Evolutionary conservation across 2,113 vertebrate species (phyloP), one percentile per base, ranked within the genome.

Genomic region (Calonectris borealis): DNA sequence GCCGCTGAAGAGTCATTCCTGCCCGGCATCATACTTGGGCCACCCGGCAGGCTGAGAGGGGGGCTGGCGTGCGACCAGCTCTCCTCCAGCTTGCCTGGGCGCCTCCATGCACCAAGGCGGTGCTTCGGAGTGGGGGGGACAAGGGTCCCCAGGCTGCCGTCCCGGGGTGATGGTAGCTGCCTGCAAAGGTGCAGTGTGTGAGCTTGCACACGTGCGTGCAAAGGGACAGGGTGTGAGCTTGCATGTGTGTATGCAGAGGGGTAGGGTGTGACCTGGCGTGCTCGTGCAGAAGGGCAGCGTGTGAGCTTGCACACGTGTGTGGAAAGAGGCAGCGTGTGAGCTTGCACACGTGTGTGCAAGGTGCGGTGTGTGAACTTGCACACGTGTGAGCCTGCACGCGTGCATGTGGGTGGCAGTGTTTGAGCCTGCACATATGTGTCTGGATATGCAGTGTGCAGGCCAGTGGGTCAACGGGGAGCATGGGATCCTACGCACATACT

Each of bases 71-170:
- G 46, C 1, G 15, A 34, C 38, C 19, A 5, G 27, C 40, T 34
- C 21, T 54, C 38, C 19, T 27, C 14, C 62, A 38, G 31, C 31
- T 44, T 26, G 1, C 72, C 58, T 7, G 52, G 34, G 19, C 20
- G 34, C 6, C 21, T 32, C n/a, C 3, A 1, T 9, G 13, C 27
- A 26, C 27, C 48, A 1, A 4, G 6, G 20, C 0, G 0, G 10
- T 25, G 18, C n/a, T 42, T 46, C 1, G 4, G 34, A 31, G 9
- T 42, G 44, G 4, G 1, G 16, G 22, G 19, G 7, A 61, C 7
- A 51, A 25, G 4, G 20, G 26, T 17, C 44, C 11, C 9, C 0
- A 18, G 48, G 13, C 44, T 55, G 38, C 75, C 0, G 0, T 32
- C 16, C 36, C 1, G 1, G n/a, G n/a, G 7, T 1, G 0, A 16